Conservation (phyloP, 2,797 vertebrate species). For the Sebastes taczanowskii region DNA sequence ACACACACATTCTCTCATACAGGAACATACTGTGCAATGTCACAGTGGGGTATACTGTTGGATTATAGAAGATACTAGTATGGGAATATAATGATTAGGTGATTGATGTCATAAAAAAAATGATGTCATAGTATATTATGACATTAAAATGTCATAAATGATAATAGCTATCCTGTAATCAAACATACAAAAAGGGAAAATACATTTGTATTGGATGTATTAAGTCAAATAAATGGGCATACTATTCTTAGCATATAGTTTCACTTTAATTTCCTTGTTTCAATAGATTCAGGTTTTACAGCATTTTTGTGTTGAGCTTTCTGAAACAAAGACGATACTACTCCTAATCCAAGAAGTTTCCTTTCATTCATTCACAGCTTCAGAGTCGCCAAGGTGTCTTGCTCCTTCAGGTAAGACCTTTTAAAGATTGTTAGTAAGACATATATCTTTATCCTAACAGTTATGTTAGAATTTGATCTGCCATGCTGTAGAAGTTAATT, state of each 20-base stretch:
- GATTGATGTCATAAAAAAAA: neutral
- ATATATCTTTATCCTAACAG: neutral
- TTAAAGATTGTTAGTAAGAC: neutral
- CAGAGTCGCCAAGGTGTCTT: neutral
- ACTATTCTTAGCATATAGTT: neutral
- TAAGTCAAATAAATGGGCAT: neutral
- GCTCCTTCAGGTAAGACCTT: neutral
- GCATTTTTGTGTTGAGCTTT: neutral
- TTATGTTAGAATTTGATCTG: neutral
- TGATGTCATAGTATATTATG: neutral
- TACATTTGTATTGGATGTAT: no score
- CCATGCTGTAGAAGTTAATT: no score
- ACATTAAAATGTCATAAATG: no score
- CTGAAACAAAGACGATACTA: neutral
- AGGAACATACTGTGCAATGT: neutral
- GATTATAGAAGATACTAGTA: neutral
- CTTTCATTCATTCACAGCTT: no score
- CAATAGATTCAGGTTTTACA: neutral
- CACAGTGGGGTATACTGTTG: neutral
- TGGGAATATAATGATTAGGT: neutral
- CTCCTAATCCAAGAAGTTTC: neutral
- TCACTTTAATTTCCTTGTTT: neutral
- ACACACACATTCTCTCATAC: no score
- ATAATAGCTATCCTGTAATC: no score
- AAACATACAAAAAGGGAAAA: no score